Conservation (phyloP, 2,888 invertebrate genomes). For the Coronaproctus castanopsis region DNA sequence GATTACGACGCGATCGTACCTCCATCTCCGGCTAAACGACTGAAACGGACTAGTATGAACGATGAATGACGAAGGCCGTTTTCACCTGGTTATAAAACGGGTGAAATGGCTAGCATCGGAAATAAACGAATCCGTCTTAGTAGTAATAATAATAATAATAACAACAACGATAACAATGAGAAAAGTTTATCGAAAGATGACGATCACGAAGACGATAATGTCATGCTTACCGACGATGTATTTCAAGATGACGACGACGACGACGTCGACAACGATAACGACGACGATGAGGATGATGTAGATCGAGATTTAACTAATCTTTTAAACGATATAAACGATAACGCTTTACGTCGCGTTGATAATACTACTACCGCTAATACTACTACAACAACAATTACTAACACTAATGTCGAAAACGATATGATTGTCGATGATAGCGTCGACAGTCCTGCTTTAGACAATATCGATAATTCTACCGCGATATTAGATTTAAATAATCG, state of each 20-base stretch:
- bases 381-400: no score
- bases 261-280: not conserved
- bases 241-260: not conserved
- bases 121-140: not conserved
- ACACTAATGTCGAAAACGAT: no score
- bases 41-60: constrained; percentile 31
- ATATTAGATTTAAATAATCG: no score
- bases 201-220: not conserved
- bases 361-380: no score
- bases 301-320: no score
- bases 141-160: no score
- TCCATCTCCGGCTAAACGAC: constrained; percentile 33
- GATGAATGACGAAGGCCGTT: constrained; percentile 25
- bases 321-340: no score
- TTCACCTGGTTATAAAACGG: constrained; percentile 8
- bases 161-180: not conserved
- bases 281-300: not conserved
- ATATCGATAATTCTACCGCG: no score
- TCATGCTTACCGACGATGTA: not conserved
- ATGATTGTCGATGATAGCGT: no score
- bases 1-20: constrained; percentile 23
- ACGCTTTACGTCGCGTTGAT: no score
- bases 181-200: not conserved
- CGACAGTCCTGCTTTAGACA: no score
- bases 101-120: not conserved